phyloP scores from a whole-genome alignment of 2,113 vertebrate genomes.

The Labeo rohita region DNA sequence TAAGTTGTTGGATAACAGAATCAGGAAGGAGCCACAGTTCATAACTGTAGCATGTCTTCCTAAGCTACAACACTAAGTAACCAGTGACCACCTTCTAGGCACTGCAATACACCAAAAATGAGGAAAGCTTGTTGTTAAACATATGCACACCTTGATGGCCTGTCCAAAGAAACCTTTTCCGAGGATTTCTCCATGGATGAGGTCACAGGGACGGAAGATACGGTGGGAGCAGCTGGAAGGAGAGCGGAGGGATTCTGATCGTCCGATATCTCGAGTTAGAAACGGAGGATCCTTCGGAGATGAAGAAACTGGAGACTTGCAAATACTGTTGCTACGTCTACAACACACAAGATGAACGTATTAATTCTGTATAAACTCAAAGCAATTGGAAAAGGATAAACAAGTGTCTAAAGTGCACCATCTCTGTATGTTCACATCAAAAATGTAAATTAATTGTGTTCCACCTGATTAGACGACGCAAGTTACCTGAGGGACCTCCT shows the following conservation, averaged over 20 bases:
- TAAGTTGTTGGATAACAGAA: neutral
- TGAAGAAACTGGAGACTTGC: conserved; percentile 87
- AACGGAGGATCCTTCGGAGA: conserved; percentile 85
- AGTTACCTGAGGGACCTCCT: conserved; percentile 87
- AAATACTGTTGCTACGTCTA: conserved; percentile 95
- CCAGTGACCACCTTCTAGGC: neutral
- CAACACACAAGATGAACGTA: conserved; percentile 17
- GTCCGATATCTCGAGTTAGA: conserved; percentile 86
- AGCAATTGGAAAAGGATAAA: neutral
- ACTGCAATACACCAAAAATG: neutral
- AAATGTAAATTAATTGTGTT: neutral
- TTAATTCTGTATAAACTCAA: neutral
- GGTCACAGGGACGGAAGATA: conserved; percentile 95
- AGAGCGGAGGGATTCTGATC: conserved; percentile 92
- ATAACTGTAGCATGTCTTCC: neutral
- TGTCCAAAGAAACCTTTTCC: conserved; percentile 98
- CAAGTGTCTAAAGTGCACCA: neutral
- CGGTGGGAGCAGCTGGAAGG: conserved; percentile 90
- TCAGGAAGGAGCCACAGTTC: neutral
- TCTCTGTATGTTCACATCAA: neutral
- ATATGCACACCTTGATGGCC: conserved; percentile 88
- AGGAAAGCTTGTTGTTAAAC: neutral
- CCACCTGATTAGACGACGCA: neutral
- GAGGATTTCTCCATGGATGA: conserved; percentile 91
- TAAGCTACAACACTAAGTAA: no score